Conservation (phyloP, 2,797 vertebrate species). For the Moxostoma hubbsi region DNA sequence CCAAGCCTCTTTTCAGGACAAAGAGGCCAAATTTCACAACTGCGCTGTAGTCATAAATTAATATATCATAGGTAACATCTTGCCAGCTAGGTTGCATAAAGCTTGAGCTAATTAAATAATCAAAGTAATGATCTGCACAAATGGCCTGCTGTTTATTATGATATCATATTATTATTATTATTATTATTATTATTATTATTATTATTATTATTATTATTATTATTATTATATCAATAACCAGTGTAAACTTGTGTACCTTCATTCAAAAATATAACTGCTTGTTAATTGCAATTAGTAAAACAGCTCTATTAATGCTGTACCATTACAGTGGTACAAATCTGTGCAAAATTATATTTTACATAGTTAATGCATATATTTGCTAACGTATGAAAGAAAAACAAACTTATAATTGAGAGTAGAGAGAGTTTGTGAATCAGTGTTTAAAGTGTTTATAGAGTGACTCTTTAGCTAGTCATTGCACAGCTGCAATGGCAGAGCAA, state of each 20-base stretch:
- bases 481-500: conserved; percentile 27
- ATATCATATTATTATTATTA: too few species aligned
- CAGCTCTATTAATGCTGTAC: too few species aligned
- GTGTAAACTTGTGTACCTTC: not conserved
- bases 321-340: not conserved
- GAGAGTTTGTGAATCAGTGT: not conserved
- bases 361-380: not conserved
- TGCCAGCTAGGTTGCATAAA: conserved; percentile 13
- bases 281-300: not conserved
- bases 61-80: not conserved
- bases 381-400: not conserved
- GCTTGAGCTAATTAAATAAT: conserved; percentile 1
- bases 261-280: not conserved
- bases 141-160: not conserved
- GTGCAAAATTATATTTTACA: not conserved
- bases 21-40: conserved; percentile 31
- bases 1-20: not conserved
- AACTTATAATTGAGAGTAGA: not conserved
- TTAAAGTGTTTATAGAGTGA: not conserved
- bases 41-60: conserved; percentile 30
- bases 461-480: conserved; percentile 17
- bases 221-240: not conserved
- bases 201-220: not conserved
- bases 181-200: too few species aligned
- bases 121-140: conserved; percentile 13